Evolutionary conservation across 2,797 vertebrate genomes (phyloP).

Genomic region (Sebastes oblongus): DNA sequence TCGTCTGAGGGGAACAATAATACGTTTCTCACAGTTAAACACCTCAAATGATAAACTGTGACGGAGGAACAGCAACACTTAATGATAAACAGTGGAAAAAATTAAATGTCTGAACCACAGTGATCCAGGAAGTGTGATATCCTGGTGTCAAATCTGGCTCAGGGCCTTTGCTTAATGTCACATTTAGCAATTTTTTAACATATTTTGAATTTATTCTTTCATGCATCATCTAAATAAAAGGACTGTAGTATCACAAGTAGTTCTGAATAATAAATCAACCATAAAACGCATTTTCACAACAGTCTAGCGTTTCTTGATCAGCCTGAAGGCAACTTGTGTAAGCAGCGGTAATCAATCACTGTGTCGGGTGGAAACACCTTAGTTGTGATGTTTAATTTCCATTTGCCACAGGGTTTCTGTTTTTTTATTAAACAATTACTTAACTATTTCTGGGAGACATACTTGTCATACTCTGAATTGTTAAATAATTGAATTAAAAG

Average conservation of each 20-base stretch:
- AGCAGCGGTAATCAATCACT: slow-evolving; percentile 50
- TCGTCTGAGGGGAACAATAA: neutral
- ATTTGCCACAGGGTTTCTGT: slow-evolving; percentile 40
- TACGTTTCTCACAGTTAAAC: neutral
- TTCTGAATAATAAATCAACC: slow-evolving; percentile 10
- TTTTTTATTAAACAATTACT: slow-evolving; percentile 24
- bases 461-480: slow-evolving; percentile 4
- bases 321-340: slow-evolving; percentile 35
- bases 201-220: neutral
- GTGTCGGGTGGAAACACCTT: slow-evolving; percentile 21
- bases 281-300: slow-evolving; percentile 1
- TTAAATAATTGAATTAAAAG: slow-evolving; percentile 1
- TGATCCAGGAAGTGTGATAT: neutral
- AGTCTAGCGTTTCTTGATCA: slow-evolving; percentile 5
- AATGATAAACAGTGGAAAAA: neutral
- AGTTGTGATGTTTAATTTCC: slow-evolving; percentile 42
- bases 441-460: slow-evolving; percentile 9
- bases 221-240: neutral
- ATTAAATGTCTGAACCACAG: neutral
- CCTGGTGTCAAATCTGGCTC: neutral
- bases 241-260: neutral
- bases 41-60: neutral
- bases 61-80: neutral
- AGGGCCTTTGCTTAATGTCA: neutral
- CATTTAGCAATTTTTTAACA: neutral